These are phyloP conservation scores for Megaceryle torquata DNA, from an alignment of 2,113 vertebrate genomes.

Conservation along the genomic window DNA sequence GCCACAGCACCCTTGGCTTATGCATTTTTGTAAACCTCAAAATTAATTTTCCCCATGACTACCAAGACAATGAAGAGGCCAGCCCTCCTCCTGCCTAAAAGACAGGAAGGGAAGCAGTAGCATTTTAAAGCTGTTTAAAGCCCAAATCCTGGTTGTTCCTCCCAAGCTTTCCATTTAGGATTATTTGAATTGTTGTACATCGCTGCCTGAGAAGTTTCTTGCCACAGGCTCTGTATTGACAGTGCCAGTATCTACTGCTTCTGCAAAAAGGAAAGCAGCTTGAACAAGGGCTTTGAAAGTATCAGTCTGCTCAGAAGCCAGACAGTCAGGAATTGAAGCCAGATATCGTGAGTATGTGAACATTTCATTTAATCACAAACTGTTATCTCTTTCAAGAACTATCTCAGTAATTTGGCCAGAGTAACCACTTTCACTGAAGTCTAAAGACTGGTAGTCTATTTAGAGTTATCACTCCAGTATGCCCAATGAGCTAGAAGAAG, in stretches of 20 bases:
- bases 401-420: not conserved
- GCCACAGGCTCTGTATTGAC: not conserved
- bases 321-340: not conserved
- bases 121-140: not conserved
- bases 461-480: not conserved
- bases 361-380: not conserved
- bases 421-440: not conserved
- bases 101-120: not conserved
- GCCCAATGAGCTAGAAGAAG: not conserved
- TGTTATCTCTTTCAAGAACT: not conserved
- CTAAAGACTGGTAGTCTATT: not conserved
- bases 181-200: not conserved
- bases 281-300: not conserved
- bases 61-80: not conserved
- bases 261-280: not conserved
- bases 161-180: not conserved
- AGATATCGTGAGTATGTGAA: not conserved
- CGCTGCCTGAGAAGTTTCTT: not conserved
- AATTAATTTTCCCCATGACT: not conserved
- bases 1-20: not conserved
- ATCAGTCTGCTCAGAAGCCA: not conserved
- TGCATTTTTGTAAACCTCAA: not conserved
- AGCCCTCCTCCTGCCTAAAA: not conserved
- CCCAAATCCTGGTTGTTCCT: not conserved
- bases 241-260: not conserved